phyloP scores from a whole-genome alignment of 1,140 invertebrate species.

The Galendromus occidentalis region DNA sequence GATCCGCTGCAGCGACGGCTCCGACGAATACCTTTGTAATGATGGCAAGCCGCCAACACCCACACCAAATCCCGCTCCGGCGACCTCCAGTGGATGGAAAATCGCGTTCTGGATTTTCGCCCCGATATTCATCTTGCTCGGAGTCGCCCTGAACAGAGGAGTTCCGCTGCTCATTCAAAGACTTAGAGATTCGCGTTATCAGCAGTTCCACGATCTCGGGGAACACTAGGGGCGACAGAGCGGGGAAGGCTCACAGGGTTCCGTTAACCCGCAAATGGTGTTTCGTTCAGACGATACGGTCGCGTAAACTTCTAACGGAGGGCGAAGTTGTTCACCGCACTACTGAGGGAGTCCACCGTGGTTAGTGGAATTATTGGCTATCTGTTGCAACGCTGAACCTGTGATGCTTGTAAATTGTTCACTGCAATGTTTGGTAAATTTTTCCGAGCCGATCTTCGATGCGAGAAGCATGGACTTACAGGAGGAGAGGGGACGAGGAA shows the following conservation, averaged over 20 bases:
- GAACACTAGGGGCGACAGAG: constrained; percentile 2
- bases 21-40: background rate
- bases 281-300: background rate
- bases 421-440: too few relatives aligned
- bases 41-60: background rate
- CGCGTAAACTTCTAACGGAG: background rate
- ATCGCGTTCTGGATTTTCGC: background rate
- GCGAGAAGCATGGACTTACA: too few relatives aligned
- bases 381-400: too few relatives aligned
- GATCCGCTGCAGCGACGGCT: background rate
- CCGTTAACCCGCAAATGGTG: background rate
- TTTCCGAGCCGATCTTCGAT: too few relatives aligned
- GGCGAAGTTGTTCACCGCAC: too few relatives aligned
- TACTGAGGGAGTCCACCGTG: too few relatives aligned
- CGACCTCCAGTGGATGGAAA: background rate
- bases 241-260: background rate
- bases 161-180: background rate
- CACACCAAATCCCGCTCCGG: background rate
- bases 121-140: background rate
- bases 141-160: background rate
- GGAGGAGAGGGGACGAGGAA: too few relatives aligned
- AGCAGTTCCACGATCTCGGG: constrained; percentile 5
- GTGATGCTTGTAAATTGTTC: too few relatives aligned
- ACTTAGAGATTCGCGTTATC: background rate
- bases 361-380: too few relatives aligned